Conservation (phyloP, 2,797 vertebrate genomes). For the Muscicapa striata region DNA sequence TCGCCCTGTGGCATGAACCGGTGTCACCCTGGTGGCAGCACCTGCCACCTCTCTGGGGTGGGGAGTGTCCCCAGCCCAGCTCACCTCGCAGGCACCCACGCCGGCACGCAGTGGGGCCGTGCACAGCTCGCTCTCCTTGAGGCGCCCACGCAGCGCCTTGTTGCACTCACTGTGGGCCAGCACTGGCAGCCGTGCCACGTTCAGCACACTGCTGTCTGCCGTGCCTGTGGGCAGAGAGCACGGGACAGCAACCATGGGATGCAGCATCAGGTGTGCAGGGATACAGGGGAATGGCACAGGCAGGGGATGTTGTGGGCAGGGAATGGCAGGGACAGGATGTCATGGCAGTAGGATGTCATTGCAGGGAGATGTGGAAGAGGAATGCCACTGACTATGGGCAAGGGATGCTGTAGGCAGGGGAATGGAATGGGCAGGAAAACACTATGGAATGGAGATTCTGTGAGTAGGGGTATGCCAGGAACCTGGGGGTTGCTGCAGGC, state of each 20-base stretch:
- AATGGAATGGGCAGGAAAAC: background rate
- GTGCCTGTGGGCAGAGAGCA: conserved; percentile 74
- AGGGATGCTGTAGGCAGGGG: background rate
- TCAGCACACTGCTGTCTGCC: conserved; percentile 81
- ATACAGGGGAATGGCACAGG: fast-evolving
- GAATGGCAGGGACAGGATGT: background rate
- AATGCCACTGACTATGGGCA: background rate
- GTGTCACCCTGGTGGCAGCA: background rate
- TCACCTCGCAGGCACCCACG: conserved; percentile 92
- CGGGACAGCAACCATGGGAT: fast-evolving
- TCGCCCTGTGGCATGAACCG: conserved; percentile 81
- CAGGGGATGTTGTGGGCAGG: background rate
- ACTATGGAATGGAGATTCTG: background rate
- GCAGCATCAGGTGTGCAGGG: fast-evolving
- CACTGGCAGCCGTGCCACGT: conserved; percentile 85
- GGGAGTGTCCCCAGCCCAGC: background rate
- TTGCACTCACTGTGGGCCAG: conserved; percentile 88
- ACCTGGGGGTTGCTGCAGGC: background rate
- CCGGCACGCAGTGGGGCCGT: conserved; percentile 80
- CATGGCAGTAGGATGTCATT: background rate
- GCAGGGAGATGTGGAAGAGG: background rate
- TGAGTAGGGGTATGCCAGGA: background rate
- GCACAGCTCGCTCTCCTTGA: conserved; percentile 92
- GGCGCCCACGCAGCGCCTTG: conserved; percentile 81
- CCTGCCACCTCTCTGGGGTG: fast-evolving